Percentiles rank a stretch among this genome's conserved stretches.
Conservation (phyloP, 2,113 vertebrate species). For the Aepyceros melampus region DNA sequence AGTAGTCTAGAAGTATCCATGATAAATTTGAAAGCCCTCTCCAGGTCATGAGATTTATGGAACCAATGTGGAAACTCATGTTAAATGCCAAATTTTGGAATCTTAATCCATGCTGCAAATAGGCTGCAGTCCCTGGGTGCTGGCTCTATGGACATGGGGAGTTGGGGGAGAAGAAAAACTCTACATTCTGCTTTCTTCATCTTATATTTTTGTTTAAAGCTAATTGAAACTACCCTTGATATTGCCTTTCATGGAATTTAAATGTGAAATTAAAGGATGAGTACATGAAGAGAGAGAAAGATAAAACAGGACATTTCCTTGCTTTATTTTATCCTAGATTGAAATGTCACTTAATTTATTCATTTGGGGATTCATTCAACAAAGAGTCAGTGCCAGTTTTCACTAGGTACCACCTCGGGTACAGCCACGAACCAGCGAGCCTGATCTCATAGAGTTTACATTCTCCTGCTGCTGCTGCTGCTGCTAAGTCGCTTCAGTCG, state of each 20-base stretch:
- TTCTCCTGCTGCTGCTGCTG: not conserved
- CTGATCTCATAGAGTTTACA: not conserved
- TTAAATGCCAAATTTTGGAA: not conserved
- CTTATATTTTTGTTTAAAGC: not conserved
- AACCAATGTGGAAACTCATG: not conserved
- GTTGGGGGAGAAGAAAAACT: not conserved
- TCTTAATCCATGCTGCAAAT: not conserved
- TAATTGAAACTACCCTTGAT: not conserved
- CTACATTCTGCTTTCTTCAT: not conserved
- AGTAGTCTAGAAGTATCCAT: not conserved
- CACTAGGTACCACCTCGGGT: not conserved
- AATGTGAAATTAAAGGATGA: conserved; percentile 12
- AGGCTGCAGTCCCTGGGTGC: not conserved
- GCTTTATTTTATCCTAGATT: not conserved
- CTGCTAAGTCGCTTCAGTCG: too few species aligned
- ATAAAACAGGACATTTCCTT: not conserved
- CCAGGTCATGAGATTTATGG: not conserved
- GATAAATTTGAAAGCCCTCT: not conserved
- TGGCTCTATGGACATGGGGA: not conserved
- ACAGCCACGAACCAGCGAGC: not conserved
- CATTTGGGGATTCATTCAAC: not conserved
- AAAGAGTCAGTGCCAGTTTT: not conserved
- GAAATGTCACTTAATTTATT: not conserved
- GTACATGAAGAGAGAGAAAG: not conserved
- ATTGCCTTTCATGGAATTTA: not conserved